phyloP scores from a whole-genome alignment of 2,113 vertebrate genomes.

The Motacilla alba region DNA sequence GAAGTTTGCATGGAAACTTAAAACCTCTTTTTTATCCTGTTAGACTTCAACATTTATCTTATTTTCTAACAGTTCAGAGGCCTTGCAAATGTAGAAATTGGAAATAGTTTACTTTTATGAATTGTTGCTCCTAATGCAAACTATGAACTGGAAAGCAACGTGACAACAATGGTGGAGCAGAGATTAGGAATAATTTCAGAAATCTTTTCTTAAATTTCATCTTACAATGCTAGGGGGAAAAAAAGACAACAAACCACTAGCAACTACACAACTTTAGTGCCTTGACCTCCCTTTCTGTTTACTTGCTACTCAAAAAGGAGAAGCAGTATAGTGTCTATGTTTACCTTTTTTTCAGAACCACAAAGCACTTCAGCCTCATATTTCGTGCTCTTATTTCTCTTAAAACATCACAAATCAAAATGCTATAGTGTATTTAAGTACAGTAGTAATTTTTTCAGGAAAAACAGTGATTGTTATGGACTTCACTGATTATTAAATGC shows the following conservation, averaged over 20 bases:
- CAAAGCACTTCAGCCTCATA: not conserved
- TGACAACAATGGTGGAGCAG: rapidly evolving
- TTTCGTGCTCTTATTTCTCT: not conserved
- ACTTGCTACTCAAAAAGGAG: not conserved
- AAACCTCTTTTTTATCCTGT: not conserved
- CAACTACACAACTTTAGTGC: not conserved
- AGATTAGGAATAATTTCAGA: not conserved
- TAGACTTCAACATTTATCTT: not conserved
- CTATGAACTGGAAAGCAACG: not conserved
- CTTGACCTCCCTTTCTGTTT: not conserved
- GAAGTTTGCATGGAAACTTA: not conserved
- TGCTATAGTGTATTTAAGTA: rapidly evolving
- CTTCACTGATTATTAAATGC: not conserved
- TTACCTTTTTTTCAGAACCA: not conserved
- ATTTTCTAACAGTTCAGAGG: not conserved
- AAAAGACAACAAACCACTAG: not conserved
- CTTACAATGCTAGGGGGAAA: rapidly evolving
- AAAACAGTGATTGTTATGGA: not conserved
- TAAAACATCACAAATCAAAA: not conserved
- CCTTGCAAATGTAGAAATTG: not conserved
- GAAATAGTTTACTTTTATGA: not conserved
- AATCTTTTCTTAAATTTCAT: not conserved
- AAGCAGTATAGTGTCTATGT: not conserved
- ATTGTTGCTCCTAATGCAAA: not conserved
- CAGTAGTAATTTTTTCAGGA: not conserved